Conservation (phyloP, 2,113 vertebrate genomes). For the Plectropomus leopardus region DNA sequence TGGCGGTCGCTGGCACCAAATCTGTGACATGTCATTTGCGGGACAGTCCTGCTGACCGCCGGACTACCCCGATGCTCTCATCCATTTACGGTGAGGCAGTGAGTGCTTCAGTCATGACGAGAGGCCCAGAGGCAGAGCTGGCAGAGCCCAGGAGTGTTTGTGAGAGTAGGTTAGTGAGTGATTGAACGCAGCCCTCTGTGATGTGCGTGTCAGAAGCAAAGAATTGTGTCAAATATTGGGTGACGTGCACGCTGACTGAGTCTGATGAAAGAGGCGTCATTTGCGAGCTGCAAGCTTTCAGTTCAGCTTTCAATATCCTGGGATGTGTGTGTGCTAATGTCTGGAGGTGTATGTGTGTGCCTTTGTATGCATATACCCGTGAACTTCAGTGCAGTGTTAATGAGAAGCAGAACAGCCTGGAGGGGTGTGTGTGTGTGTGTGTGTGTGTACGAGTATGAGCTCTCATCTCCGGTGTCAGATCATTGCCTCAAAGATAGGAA, state of each 20-base stretch:
- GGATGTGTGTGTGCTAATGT: slow-evolving; percentile 26
- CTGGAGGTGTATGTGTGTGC: not conserved
- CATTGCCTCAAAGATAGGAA: slow-evolving; percentile 66
- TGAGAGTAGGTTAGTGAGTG: slow-evolving; percentile 58
- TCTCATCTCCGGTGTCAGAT: slow-evolving; percentile 74
- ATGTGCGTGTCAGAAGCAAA: slow-evolving; percentile 54
- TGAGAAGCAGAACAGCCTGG: slow-evolving; percentile 65
- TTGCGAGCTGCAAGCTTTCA: slow-evolving; percentile 4
- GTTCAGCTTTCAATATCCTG: not conserved
- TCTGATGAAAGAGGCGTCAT: slow-evolving; percentile 51
- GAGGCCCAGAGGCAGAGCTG: slow-evolving; percentile 46
- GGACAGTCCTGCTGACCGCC: slow-evolving; percentile 43
- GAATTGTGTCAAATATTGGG: slow-evolving; percentile 56
- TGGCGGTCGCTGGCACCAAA: slow-evolving; percentile 50
- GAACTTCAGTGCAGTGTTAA: slow-evolving; percentile 63
- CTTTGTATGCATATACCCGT: slow-evolving; percentile 48
- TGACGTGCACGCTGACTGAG: slow-evolving; percentile 38
- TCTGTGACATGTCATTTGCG: slow-evolving; percentile 58
- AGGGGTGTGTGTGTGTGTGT: slow-evolving; percentile 43
- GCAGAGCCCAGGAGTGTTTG: slow-evolving; percentile 47
- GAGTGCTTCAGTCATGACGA: slow-evolving; percentile 64
- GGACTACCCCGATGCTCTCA: slow-evolving; percentile 63
- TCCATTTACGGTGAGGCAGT: slow-evolving; percentile 52
- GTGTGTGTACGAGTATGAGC: slow-evolving; percentile 22
- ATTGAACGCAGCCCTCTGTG: slow-evolving; percentile 63